phyloP scores from a whole-genome alignment of 1,140 invertebrate species.

The Diplogasteroides magnus region DNA sequence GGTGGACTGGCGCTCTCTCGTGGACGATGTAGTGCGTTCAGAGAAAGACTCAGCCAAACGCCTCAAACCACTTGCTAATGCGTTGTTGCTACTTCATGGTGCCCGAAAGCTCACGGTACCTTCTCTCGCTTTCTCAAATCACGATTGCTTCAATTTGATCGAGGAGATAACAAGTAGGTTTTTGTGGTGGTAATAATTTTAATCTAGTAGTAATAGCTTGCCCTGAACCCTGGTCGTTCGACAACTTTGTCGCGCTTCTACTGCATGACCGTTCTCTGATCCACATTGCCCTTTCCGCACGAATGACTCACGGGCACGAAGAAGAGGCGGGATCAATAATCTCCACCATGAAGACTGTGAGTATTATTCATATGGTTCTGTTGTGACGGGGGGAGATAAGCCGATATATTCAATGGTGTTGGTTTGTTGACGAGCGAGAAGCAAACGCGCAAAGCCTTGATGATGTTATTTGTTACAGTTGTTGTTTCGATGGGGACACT shows the following conservation, averaged over 20 bases:
- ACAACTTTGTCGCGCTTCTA: constrained; percentile 11
- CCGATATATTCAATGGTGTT: no score
- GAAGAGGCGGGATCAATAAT: constrained; percentile 9
- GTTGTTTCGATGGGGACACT: no score
- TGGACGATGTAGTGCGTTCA: not conserved
- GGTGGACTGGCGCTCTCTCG: not conserved
- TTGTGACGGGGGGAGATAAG: no score
- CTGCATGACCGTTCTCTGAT: not conserved
- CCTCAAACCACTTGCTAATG: not conserved
- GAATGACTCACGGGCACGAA: not conserved
- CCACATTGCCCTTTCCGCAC: not conserved
- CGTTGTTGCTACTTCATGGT: not conserved
- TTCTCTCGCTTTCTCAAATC: not conserved
- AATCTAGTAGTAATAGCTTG: not conserved
- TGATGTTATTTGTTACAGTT: no score
- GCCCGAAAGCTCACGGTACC: not conserved
- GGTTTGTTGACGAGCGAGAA: no score
- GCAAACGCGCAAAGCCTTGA: no score
- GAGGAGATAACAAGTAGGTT: constrained; percentile 11
- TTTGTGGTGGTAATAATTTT: not conserved
- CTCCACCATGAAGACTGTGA: constrained; percentile 4
- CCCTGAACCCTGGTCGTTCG: constrained; percentile 7
- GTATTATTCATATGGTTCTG: no score
- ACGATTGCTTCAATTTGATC: constrained; percentile 5
- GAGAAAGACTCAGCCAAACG: not conserved